These are phyloP conservation scores for Galaxias olidus DNA, from an alignment of 2,797 vertebrate species.

Conservation along the genomic window DNA sequence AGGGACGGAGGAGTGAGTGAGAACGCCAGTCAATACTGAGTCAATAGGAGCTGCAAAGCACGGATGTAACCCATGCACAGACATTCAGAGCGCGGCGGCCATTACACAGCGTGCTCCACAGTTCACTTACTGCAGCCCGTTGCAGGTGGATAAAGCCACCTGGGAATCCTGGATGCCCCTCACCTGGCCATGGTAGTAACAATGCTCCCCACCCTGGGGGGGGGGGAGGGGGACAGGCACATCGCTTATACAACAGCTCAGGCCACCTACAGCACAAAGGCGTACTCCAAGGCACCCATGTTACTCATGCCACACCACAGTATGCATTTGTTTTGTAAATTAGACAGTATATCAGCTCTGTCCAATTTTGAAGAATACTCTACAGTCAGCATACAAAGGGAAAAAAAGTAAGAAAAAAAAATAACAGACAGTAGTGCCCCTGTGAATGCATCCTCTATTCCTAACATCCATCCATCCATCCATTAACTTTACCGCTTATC, in stretches of 20 bases:
- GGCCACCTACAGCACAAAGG: not conserved
- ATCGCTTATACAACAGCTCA: slow-evolving; percentile 37
- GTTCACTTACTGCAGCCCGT: slow-evolving; percentile 94
- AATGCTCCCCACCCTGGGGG: slow-evolving; percentile 93
- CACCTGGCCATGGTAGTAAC: slow-evolving; percentile 95
- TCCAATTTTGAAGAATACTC: too few species aligned
- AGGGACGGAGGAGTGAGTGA: slow-evolving; percentile 25
- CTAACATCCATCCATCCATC: too few species aligned
- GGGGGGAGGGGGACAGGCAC: slow-evolving; percentile 40
- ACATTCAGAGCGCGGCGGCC: slow-evolving; percentile 38
- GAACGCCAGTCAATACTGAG: slow-evolving; percentile 47
- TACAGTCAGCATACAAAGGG: too few species aligned
- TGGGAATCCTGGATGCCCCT: slow-evolving; percentile 85
- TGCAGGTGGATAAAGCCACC: slow-evolving; percentile 93
- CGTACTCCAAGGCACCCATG: too few species aligned
- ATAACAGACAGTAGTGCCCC: too few species aligned
- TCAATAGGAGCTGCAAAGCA: slow-evolving; percentile 41
- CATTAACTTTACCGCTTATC: too few species aligned
- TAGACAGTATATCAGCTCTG: too few species aligned
- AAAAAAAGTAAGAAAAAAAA: too few species aligned
- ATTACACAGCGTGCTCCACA: slow-evolving; percentile 25
- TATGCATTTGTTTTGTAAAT: too few species aligned
- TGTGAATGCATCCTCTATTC: too few species aligned
- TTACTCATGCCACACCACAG: too few species aligned
- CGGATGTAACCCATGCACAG: slow-evolving; percentile 38